A percentile compares a stretch with the other conserved stretches of the same genome.
Evolutionary conservation across 2,797 vertebrate species (phyloP).

Genomic region (Toxotes lorentzi): DNA sequence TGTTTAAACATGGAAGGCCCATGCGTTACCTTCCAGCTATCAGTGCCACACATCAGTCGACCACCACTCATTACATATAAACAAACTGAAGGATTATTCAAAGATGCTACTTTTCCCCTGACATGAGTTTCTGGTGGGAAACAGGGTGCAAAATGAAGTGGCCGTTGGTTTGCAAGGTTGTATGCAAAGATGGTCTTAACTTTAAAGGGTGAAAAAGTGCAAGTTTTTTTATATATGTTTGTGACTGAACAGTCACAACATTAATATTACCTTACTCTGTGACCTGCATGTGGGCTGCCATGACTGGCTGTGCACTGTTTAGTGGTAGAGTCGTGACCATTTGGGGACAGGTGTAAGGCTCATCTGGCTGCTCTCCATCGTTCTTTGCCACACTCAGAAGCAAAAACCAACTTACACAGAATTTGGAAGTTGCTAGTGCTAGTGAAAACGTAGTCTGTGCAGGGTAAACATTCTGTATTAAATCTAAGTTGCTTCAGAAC

Average conservation of each 20-base stretch:
- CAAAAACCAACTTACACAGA: background rate
- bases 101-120: constrained; percentile 47
- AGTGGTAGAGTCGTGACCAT: background rate
- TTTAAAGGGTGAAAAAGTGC: constrained; percentile 50
- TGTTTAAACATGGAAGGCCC: constrained; percentile 69
- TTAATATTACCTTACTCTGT: constrained; percentile 63
- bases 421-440: no score
- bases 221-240: no score
- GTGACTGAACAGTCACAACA: constrained; percentile 54
- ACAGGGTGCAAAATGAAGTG: constrained; percentile 41
- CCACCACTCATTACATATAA: constrained; percentile 62
- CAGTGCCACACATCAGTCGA: constrained; percentile 51
- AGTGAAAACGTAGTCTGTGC: no score
- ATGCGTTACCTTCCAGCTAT: constrained; percentile 63
- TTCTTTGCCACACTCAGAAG: background rate
- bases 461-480: background rate
- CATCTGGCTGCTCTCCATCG: constrained; percentile 4
- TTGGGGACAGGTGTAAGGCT: constrained; percentile 10
- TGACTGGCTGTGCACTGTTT: constrained; percentile 32
- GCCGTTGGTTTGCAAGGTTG: constrained; percentile 66
- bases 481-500: background rate
- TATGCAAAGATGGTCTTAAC: constrained; percentile 70
- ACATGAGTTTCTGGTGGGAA: constrained; percentile 43
- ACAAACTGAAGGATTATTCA: constrained; percentile 78
- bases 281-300: constrained; percentile 29